Conservation (phyloP, 2,888 invertebrate species). For the Torymus auratus region DNA sequence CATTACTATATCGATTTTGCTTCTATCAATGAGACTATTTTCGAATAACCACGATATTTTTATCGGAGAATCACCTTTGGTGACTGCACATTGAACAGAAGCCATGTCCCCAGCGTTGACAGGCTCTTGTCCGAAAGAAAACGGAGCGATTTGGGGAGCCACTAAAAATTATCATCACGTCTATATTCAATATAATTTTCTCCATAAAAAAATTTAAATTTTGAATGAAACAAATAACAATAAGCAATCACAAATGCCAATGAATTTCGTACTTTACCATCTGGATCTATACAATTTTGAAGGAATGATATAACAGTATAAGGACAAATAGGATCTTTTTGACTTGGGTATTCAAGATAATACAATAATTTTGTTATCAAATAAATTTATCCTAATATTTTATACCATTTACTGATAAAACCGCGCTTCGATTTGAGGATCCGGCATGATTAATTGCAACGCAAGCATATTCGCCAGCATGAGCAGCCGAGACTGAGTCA, state of each 20-base stretch:
- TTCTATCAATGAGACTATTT: conserved; percentile 78
- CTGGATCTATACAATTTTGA: background rate
- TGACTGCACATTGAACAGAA: conserved; percentile 79
- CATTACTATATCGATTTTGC: conserved; percentile 65
- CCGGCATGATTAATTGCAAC: conserved; percentile 78
- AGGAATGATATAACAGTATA: background rate
- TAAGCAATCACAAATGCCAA: background rate
- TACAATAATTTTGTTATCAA: background rate
- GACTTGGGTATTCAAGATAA: conserved; percentile 13
- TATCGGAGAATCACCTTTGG: conserved; percentile 85
- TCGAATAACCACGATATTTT: conserved; percentile 86
- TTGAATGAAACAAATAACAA: conserved; percentile 1
- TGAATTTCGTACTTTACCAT: no score
- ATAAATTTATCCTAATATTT: background rate
- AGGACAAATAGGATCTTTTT: conserved; percentile 6
- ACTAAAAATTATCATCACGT: conserved; percentile 72
- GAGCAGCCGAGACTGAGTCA: conserved; percentile 76
- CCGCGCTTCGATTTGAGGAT: conserved; percentile 75
- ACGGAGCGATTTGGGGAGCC: conserved; percentile 87
- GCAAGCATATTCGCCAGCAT: conserved; percentile 78
- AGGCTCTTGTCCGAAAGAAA: conserved; percentile 86
- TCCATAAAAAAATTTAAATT: no score
- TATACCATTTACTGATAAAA: conserved; percentile 78
- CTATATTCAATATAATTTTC: no score
- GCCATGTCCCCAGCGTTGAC: conserved; percentile 83